Evolutionary conservation across 2,113 vertebrate species (phyloP), one percentile per base, ranked within the genome.

Genomic region (Actenoides lindsayi): DNA sequence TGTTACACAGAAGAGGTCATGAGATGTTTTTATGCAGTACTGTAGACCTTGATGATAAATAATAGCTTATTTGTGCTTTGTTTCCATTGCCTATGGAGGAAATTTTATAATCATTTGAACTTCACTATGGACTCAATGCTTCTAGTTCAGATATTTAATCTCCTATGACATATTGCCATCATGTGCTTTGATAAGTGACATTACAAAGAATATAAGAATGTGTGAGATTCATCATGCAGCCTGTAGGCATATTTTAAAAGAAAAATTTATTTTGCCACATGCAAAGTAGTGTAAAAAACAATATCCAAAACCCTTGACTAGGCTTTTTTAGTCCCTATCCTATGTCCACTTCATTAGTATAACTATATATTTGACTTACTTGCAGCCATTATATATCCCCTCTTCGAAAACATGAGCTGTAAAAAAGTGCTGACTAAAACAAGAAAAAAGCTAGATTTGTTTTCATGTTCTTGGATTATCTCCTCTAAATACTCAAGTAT

Each of bases 401-500:
- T 6, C 31, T 28, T 27, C 28, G 39, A 74, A 73, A 87, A 84
- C 5, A 16, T 24, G n/a, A 59, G 60, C 10, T 5, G 20, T 24
- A 23, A 68, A 81, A 53, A 57, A 35, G 18, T 6, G 11, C 11
- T 87, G 41, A 77, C 30, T 71, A 77, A 68, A 89, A 31, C 13
- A 71, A 30, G 24, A 5, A 23, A 8, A 79, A 68, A 5, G 13
- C 4, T 44, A 27, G 17, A 6, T 20, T 28, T 17, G 5, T 62
- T 56, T 77, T 21, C 4, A 10, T 33, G 2, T 57, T 44, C 21
- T 35, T 16, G 31, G 20, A 35, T 46, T 35, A 39, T n/a, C 2
- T 33, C 9, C 4, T 65, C 16, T 62, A 89, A 82, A 70, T 57
- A 82, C 2, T 31, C 0, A 0, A 56, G 13, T 31, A 23, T 33